Percentiles rank a stretch among this genome's conserved stretches.
Evolutionary conservation across 2,888 invertebrate species (phyloP).

Genomic region (Agonopterix alstromeriana): DNA sequence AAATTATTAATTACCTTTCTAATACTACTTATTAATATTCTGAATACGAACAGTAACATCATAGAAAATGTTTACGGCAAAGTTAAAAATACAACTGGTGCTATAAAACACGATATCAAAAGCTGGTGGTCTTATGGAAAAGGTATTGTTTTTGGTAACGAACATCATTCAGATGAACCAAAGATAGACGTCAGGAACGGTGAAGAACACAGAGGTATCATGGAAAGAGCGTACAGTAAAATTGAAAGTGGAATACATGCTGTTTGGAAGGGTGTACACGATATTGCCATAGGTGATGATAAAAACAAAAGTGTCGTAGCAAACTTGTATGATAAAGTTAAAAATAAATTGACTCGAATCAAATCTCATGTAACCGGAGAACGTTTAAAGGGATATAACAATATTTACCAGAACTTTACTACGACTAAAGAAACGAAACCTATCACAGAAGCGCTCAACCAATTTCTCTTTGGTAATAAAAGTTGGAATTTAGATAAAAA

Average conservation of each 20-base stretch:
- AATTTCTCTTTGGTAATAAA: not conserved
- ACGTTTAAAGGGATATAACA: not conserved
- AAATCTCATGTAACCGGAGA: not conserved
- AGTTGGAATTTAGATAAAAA: too few relatives aligned
- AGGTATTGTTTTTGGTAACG: slow-evolving; percentile 12
- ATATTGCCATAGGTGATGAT: not conserved
- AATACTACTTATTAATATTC: not conserved
- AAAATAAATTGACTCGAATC: not conserved
- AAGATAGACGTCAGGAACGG: not conserved
- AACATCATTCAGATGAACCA: not conserved
- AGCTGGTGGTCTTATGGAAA: slow-evolving; percentile 14
- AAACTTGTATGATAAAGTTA: slow-evolving; percentile 3
- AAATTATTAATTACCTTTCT: not conserved
- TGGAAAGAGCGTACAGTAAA: not conserved
- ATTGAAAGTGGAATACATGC: not conserved
- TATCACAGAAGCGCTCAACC: not conserved
- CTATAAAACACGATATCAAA: slow-evolving; percentile 12
- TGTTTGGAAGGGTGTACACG: not conserved
- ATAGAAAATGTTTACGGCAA: slow-evolving; percentile 11
- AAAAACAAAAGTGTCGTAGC: not conserved
- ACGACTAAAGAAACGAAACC: not conserved
- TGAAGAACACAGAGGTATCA: not conserved
- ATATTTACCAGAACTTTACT: not conserved
- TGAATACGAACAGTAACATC: slow-evolving; percentile 9
- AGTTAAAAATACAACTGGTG: slow-evolving; percentile 12